Evolutionary conservation across 1,140 invertebrate genomes (phyloP), one percentile per base, ranked within the genome.

Genomic region (Procambarus clarkii): DNA sequence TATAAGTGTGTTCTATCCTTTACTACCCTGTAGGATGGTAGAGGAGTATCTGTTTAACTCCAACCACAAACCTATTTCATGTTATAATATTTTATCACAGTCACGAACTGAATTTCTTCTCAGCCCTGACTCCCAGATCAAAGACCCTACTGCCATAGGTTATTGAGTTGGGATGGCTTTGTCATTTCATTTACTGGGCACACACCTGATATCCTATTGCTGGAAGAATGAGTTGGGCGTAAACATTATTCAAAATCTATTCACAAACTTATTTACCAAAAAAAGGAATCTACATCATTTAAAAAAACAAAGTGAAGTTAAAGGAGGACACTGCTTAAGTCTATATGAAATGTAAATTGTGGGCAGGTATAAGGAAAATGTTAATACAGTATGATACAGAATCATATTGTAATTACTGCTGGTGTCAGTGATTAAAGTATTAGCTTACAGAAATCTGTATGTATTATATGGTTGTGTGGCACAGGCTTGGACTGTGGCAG

Each of bases 401-500:
- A 74, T 21, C 50, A 54, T 54, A 54, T 54, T 54, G 50, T 54
- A 54, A 34, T 24, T 24, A 74, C 69, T 74, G 69, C 34, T 74
- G 21, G 24, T 74, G 3, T n/a, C 24, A 74, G n/a, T 74, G 69
- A 11, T 74, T 24, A 24, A 74, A 74, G 11, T 34, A 34, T 74
- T 74, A 74, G n/a, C 69, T 74, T 74, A 74, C 69, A 74, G 69
- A 74, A 74, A 7, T 74, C 69, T 74, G n/a, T 74, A 34, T 74
- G 69, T 74, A 74, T 74, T 74, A 13, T 21, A 74, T 74, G 69
- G 69, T 74, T 74, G 69, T 74, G 69, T 74, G 21, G 69, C n/a
- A 74, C n/a, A 74, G 15, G 60, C 21, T 21, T 18, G 15, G 7
- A 21, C 21, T 64, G 8, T 64, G 60, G 60, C 21, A 64, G 3